phyloP scores from a whole-genome alignment of 2,888 invertebrate genomes.

The Didymodactylos carnosus region DNA sequence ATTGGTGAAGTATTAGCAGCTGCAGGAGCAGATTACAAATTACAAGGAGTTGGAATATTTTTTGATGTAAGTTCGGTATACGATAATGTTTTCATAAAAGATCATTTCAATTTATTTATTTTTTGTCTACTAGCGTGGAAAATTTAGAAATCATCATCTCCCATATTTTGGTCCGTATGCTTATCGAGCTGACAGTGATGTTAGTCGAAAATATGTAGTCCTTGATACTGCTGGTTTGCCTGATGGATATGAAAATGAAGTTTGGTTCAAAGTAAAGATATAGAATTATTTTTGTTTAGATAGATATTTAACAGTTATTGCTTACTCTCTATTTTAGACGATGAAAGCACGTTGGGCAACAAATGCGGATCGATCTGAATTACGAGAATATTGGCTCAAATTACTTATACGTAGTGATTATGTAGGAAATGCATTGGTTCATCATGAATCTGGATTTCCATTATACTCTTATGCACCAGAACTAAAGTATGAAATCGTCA shows the following conservation, averaged over 20 bases:
- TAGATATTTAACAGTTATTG: too few species aligned
- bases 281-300: not conserved
- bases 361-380: constrained; percentile 53
- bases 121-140: too few species aligned
- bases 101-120: too few species aligned
- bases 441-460: constrained; percentile 13
- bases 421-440: constrained; percentile 45
- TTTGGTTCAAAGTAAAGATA: constrained; percentile 5
- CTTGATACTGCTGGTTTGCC: constrained; percentile 13
- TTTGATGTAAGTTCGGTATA: too few species aligned
- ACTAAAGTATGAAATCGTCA: constrained; percentile 16
- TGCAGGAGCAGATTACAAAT: constrained; percentile 69
- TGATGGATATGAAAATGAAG: constrained; percentile 12
- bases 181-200: constrained; percentile 15
- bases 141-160: constrained; percentile 50
- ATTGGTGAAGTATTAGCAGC: constrained; percentile 76
- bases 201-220: constrained; percentile 14
- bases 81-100: too few species aligned
- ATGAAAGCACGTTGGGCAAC: constrained; percentile 81
- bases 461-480: constrained; percentile 17
- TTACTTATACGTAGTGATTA: constrained; percentile 71
- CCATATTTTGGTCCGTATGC: constrained; percentile 23
- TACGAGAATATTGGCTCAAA: constrained; percentile 72
- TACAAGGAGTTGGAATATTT: constrained; percentile 71
- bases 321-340: constrained; percentile 34